phyloP scores from a whole-genome alignment of 1,140 invertebrate genomes.

The Gonatopus flavifemur region DNA sequence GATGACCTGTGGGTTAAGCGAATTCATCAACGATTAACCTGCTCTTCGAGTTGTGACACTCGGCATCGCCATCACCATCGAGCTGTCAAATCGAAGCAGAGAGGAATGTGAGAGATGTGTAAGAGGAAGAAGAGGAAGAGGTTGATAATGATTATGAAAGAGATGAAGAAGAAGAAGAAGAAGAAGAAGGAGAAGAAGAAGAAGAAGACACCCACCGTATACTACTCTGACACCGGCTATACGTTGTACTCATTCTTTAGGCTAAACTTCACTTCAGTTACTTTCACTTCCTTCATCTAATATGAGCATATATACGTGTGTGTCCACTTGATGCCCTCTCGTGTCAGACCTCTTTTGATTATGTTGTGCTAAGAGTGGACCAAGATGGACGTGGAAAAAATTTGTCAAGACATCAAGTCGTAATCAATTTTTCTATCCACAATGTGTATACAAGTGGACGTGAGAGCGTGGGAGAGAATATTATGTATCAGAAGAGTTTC shows the following conservation, averaged over 20 bases:
- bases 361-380: neutral
- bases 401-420: neutral
- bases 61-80: too few species aligned
- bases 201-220: neutral
- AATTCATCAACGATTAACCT: conserved; percentile 2
- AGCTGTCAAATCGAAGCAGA: neutral
- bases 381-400: neutral
- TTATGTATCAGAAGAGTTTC: too few species aligned
- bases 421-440: too few species aligned
- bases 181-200: neutral
- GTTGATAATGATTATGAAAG: too few species aligned
- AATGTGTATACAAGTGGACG: too few species aligned
- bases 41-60: neutral
- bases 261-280: conserved; percentile 2
- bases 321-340: neutral
- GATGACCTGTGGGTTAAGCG: neutral
- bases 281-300: conserved; percentile 4
- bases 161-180: neutral
- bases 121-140: neutral
- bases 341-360: neutral
- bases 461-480: conserved; percentile 48
- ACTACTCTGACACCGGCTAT: neutral
- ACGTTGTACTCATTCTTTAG: neutral
- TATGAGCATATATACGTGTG: too few species aligned
- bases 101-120: too few species aligned